phyloP scores from a whole-genome alignment of 2,888 invertebrate genomes.

The Brenthis hecate region DNA sequence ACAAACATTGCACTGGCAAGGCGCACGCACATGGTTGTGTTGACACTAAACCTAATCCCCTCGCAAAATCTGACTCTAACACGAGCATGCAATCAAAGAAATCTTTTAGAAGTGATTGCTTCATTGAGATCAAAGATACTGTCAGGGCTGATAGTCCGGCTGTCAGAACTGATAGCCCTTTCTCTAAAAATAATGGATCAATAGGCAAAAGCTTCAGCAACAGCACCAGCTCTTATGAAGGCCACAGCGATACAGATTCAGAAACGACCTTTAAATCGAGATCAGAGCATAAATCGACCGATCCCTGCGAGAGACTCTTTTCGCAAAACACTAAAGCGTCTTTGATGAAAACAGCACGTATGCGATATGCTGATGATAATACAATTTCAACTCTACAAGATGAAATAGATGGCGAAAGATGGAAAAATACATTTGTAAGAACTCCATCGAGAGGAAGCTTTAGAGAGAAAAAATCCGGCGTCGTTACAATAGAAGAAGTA shows the following conservation, averaged over 20 bases:
- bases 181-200: conserved; percentile 55
- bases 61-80: conserved; percentile 76
- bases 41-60: conserved; percentile 74
- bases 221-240: conserved; percentile 85
- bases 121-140: conserved; percentile 73
- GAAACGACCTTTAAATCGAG: conserved; percentile 75
- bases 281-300: conserved; percentile 60
- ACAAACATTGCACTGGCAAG: conserved; percentile 88
- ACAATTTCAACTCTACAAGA: conserved; percentile 61
- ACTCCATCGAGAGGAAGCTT: conserved; percentile 69
- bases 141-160: conserved; percentile 56
- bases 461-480: conserved; percentile 71
- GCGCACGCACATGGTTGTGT: conserved; percentile 88
- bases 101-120: conserved; percentile 68
- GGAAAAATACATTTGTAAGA: conserved; percentile 63
- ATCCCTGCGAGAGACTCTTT: conserved; percentile 79
- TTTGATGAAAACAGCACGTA: conserved; percentile 82
- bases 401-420: conserved; percentile 73
- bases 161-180: conserved; percentile 55
- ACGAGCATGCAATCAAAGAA: conserved; percentile 71
- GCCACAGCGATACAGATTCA: conserved; percentile 86
- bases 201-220: conserved; percentile 80
- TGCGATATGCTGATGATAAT: conserved; percentile 81
- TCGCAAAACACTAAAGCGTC: conserved; percentile 83
- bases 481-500: conserved; percentile 77